Evolutionary conservation across 2,113 vertebrate species (phyloP).

Genomic region (Tetrao urogallus): DNA sequence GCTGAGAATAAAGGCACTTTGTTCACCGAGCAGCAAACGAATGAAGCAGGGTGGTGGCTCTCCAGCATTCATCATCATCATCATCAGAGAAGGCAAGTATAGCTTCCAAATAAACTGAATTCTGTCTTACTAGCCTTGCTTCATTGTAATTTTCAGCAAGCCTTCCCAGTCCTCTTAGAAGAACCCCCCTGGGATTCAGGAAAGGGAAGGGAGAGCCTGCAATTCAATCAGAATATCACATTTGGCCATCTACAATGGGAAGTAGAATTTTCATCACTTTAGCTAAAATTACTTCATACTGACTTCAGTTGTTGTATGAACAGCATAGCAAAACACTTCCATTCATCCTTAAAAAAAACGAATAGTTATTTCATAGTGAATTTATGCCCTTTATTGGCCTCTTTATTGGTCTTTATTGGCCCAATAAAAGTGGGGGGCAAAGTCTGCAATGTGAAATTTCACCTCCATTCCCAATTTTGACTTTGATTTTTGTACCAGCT

Average conservation of each 20-base stretch:
- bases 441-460: background rate
- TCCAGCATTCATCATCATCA: fast-evolving
- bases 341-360: background rate
- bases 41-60: background rate
- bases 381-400: background rate
- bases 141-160: background rate
- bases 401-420: background rate
- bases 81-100: fast-evolving
- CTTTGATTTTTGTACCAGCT: background rate
- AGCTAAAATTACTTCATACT: background rate
- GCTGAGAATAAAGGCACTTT: fast-evolving
- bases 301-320: background rate
- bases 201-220: background rate
- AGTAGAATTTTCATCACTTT: background rate
- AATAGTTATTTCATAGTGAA: background rate
- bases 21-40: fast-evolving
- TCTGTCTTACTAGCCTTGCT: background rate
- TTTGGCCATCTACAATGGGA: background rate
- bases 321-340: background rate
- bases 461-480: background rate
- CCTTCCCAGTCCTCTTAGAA: background rate
- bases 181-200: background rate
- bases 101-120: background rate
- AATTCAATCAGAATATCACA: background rate
- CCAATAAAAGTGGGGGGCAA: background rate